Base-by-base conservation (phyloP, 2,797 vertebrate species). In the Leptatherina wallacei region DNA sequence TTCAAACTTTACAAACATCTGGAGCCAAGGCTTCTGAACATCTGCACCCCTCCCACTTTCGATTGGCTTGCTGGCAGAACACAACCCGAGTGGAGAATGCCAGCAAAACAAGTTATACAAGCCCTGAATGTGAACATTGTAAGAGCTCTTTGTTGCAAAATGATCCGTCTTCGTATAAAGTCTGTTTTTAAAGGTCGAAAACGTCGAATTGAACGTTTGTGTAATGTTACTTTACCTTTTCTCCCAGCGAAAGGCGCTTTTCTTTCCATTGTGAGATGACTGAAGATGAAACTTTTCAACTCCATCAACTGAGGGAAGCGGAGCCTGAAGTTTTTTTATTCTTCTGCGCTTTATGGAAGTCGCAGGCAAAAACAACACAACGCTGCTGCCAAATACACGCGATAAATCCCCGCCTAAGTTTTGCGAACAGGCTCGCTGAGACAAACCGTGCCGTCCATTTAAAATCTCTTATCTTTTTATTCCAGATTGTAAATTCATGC, bases 31-130 rank as follows among this genome's bases (percentile, higher is more conserved):
- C 81, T 91, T 51, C 70, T 29, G 74, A 88, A 93, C 91, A 93
- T 94, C 94, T 93, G 92, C 85, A 92, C 88, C 88, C 88, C 94
- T 95, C 93, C 95, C 93, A 94, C 93, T 91, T 89, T 88, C 84
- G 89, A 91, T 81, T 84, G 80, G 88, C 87, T 88, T 55, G 90
- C 91, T 94, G 93, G 92, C 92, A 92, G 77, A 90, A 87, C 83
- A 85, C 81, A 66, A 85, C 24, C 73, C 78, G 73, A 83, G 75
- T 61, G 63, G 86, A 85, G 78, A 88, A 90, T 79, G 88, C 89
- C 91, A 94, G 88, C 90, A 93, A 94, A 94, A 94, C 91, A 93
- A 94, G 86, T 94, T 94, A 93, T 89, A 94, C 92, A 94, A 93
- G 89, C 71, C 13, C 49, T 47, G 71, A 85, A 85, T 85, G 61